Conservation (phyloP, 2,113 vertebrate species). For the Mixornis gularis region DNA sequence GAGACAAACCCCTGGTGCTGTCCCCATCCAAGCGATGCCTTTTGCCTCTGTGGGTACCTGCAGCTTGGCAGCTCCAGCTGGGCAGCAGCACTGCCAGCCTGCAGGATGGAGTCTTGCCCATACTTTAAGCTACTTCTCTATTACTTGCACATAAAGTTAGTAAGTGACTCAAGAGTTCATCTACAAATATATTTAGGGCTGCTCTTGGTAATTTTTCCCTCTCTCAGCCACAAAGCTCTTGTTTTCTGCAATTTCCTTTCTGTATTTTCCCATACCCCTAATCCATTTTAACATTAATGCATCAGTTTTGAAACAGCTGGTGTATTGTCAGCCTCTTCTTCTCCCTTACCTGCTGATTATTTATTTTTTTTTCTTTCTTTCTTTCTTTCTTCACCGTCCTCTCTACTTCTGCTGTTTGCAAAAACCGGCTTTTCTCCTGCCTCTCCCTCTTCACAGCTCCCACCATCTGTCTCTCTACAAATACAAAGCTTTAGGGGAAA, state of each 20-base stretch:
- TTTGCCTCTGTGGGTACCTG: background rate
- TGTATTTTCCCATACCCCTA: background rate
- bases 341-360: constrained; percentile 20
- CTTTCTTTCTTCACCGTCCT: background rate
- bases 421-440: background rate
- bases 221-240: background rate
- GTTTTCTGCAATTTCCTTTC: background rate
- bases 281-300: background rate
- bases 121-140: background rate
- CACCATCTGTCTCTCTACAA: constrained; percentile 62
- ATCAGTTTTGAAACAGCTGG: background rate
- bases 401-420: constrained; percentile 4
- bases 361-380: background rate
- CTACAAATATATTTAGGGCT: background rate
- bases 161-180: background rate
- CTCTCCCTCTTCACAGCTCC: constrained; percentile 47
- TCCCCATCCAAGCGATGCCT: accelerated
- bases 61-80: background rate
- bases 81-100: background rate
- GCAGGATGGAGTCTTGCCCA: background rate
- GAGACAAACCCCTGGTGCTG: background rate
- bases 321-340: background rate
- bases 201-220: background rate
- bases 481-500: constrained; percentile 58
- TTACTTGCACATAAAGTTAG: background rate